A percentile compares a stretch with the other conserved stretches of the same genome.
Evolutionary conservation across 1,140 invertebrate genomes (phyloP).

Genomic region (Magallana gigas): DNA sequence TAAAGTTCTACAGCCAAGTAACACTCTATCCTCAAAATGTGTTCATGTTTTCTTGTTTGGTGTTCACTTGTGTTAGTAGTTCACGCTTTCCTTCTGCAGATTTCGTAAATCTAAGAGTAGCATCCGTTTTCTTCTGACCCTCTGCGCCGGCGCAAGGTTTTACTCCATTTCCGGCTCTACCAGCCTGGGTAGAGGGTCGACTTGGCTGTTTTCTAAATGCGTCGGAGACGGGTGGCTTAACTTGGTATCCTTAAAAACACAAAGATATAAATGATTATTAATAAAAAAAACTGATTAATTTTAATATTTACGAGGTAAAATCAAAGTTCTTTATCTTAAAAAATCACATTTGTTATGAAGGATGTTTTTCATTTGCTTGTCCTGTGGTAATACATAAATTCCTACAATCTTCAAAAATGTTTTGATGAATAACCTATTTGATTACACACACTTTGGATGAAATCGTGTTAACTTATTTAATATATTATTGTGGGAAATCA

Average conservation of each 20-base stretch:
- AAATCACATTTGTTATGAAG: no score
- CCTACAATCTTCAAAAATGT: no score
- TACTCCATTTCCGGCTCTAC: slow-evolving; percentile 34
- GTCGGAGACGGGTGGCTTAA: slow-evolving; percentile 54
- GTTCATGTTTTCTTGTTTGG: slow-evolving; percentile 24
- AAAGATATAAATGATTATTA: background rate
- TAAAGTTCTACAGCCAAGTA: background rate
- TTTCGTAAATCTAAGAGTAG: slow-evolving; percentile 61
- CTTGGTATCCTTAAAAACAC: slow-evolving; percentile 52
- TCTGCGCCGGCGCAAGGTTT: slow-evolving; percentile 37
- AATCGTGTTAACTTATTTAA: no score
- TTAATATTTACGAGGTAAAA: no score
- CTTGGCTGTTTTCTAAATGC: slow-evolving; percentile 46
- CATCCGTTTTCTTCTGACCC: slow-evolving; percentile 10
- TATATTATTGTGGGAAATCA: no score
- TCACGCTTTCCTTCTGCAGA: slow-evolving; percentile 59
- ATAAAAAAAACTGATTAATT: no score
- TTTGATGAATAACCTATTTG: no score
- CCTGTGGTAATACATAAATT: no score
- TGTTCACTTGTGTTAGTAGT: background rate
- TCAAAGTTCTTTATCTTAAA: no score
- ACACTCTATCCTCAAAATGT: slow-evolving; percentile 30
- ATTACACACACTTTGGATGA: no score
- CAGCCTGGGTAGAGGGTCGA: slow-evolving; percentile 43
- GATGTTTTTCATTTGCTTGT: no score